These are phyloP conservation scores for Steatornis caripensis DNA, from an alignment of 2,113 vertebrate genomes.

Conservation along the genomic window DNA sequence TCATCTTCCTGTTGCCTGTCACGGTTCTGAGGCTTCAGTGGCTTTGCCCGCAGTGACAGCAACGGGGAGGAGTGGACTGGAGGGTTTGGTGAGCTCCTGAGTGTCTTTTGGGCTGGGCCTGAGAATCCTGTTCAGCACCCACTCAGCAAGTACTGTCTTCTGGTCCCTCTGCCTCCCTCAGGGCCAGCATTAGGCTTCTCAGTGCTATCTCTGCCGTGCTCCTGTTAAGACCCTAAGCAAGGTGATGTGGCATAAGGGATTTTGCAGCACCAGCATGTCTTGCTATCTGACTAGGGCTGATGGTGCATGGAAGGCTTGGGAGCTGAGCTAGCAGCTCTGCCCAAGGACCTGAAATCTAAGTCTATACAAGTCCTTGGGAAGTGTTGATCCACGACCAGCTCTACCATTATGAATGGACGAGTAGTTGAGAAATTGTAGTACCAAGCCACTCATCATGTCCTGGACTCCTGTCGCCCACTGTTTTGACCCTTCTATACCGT, in stretches of 20 bases:
- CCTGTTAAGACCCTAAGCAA: neutral
- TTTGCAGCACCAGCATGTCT: neutral
- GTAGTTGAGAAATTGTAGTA: neutral
- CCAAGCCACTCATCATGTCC: neutral
- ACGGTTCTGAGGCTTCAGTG: neutral
- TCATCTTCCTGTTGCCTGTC: neutral
- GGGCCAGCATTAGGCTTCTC: neutral
- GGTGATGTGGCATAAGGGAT: neutral
- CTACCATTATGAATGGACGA: neutral
- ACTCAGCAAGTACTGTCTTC: neutral
- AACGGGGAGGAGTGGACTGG: neutral
- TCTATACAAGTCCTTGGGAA: neutral
- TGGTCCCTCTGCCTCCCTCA: neutral
- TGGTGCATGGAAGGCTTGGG: neutral
- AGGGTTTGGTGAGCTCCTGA: neutral
- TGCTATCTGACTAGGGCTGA: neutral
- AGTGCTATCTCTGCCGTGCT: fast-evolving
- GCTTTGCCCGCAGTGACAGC: neutral
- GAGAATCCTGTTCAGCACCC: neutral
- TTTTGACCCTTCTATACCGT: neutral
- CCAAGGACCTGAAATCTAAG: neutral
- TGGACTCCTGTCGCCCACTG: neutral
- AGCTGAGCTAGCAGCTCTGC: neutral
- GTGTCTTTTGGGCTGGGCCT: neutral
- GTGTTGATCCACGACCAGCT: neutral